Evolutionary conservation across 1,140 invertebrate species (phyloP), one percentile per base, ranked within the genome.

Genomic region (Dendrolimus punctatus): DNA sequence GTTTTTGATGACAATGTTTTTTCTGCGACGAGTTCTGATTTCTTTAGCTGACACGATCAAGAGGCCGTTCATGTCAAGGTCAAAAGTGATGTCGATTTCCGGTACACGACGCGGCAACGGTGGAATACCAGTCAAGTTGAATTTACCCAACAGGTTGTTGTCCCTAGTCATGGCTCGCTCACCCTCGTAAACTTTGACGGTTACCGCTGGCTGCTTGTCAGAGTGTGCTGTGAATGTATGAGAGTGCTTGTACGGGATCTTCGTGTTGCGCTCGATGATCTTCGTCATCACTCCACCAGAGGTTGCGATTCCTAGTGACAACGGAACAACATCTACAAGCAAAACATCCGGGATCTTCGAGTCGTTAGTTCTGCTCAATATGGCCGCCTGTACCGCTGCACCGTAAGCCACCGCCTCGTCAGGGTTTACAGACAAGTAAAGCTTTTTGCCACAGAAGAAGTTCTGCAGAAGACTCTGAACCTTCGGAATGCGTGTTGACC

Each of bases 1-100:
- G 76, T 98, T 98, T 51, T 94, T 96, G 51, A 98, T 98, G 23
- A 94, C 92, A 58, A 95, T 94, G 68, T 92, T 93, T 71, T 95
- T 93, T 39, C 90, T 90, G 58, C 92, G 92, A 36, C 93, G 93
- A 4, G 93, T 94, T 61, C 92, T 93, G 63, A 73, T 78, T 52
- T 85, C 81, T 53, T 85, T 87, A 23, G 90, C 90, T 0, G 90
- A 89, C 2, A 94, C 93, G 65, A 91, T 91, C 42, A 94, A 78
- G 40, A 94, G 92, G 36, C 92, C 93, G 61, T 93, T 93, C 3
- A 91, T 91, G 63, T 92, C 91, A 42, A 92, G 73, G 60, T 92
- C 91, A 62, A 93, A 92, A 1, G 91, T 90, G 45, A 93, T 91
- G 58, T 92, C 89, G 58, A 96, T 93, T 69, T 95, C 91, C 0